Conservation (phyloP, 2,797 vertebrate species). For the Cossypha dichroa region DNA sequence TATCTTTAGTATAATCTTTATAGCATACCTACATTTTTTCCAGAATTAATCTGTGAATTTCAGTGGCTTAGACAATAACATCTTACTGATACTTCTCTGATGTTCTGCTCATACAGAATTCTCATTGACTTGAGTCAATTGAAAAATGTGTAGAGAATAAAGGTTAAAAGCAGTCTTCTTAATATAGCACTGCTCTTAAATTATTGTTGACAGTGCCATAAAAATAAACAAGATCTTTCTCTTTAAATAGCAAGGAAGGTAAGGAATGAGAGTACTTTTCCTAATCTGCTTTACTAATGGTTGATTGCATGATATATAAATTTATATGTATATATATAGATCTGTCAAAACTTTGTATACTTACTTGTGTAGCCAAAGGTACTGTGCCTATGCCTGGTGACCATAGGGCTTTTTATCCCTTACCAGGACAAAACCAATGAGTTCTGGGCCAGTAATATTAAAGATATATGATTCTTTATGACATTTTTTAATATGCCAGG, state of each 20-base stretch:
- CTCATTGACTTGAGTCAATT: background rate
- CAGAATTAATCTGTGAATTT: background rate
- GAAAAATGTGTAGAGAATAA: background rate
- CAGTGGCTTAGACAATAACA: background rate
- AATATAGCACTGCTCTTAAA: background rate
- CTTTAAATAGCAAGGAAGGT: background rate
- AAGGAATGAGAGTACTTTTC: background rate
- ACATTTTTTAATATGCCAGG: background rate
- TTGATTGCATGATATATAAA: background rate
- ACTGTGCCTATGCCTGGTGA: background rate
- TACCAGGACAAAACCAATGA: background rate
- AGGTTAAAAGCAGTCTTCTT: background rate
- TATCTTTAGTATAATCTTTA: background rate
- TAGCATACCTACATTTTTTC: background rate
- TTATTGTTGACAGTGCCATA: background rate
- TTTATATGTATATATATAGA: accelerated
- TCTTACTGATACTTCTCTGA: background rate
- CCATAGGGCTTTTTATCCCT: background rate
- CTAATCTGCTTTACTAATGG: background rate
- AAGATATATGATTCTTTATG: background rate
- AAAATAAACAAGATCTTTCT: background rate
- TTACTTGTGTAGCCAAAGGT: background rate
- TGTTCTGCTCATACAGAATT: background rate
- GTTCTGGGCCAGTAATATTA: background rate
- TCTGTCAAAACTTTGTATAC: background rate